A percentile compares a stretch with the other conserved stretches of the same genome.
Conservation (phyloP, 2,797 vertebrate species). For the Hypotaenidia philippensis region DNA sequence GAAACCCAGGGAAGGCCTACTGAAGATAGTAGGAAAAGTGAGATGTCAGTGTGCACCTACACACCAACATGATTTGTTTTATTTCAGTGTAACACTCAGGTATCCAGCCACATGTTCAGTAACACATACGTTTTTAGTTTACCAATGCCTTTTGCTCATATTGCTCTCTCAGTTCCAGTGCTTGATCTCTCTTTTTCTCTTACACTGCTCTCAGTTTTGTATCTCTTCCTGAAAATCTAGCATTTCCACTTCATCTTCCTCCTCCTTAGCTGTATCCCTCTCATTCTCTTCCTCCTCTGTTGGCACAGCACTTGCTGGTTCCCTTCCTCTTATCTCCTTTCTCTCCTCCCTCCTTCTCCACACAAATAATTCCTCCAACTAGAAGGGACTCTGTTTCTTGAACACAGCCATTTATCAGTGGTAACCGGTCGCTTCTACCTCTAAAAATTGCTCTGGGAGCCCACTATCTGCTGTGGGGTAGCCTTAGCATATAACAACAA, state of each 20-base stretch:
- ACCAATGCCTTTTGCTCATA: neutral
- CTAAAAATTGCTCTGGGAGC: neutral
- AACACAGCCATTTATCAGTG: neutral
- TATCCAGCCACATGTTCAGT: neutral
- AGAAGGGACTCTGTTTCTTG: neutral
- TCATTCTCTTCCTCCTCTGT: neutral
- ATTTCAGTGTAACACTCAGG: neutral
- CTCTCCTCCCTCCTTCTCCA: neutral
- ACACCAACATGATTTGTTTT: neutral
- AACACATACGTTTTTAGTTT: neutral
- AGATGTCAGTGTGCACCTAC: fast-evolving
- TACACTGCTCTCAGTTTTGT: neutral
- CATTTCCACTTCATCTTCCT: neutral
- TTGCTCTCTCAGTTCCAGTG: neutral
- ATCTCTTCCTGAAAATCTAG: neutral
- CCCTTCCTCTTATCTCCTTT: neutral
- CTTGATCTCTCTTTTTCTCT: neutral
- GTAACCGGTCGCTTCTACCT: neutral
- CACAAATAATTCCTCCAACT: neutral
- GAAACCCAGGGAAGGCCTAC: neutral
- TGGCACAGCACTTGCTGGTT: neutral
- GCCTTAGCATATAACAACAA: neutral
- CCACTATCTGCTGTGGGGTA: neutral
- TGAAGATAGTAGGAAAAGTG: neutral
- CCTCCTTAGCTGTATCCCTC: neutral